A percentile compares a stretch with the other conserved stretches of the same genome.
phyloP scores from a whole-genome alignment of 2,888 invertebrate genomes.

The Eupelmus urozonus region DNA sequence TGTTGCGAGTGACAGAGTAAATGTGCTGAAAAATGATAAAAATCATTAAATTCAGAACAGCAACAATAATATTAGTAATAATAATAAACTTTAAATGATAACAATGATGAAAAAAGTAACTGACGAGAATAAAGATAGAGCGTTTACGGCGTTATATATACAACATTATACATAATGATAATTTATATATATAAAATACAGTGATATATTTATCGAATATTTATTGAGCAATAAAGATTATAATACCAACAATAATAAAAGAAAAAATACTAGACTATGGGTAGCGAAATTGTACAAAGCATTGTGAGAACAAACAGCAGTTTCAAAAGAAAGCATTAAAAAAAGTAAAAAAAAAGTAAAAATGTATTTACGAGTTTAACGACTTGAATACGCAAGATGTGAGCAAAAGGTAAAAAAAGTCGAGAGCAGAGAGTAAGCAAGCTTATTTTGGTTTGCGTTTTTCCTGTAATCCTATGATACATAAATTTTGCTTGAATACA shows the following conservation, averaged over 20 bases:
- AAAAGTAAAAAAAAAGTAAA: slow-evolving; percentile 55
- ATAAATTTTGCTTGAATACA: slow-evolving; percentile 55
- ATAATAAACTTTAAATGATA: slow-evolving; percentile 58
- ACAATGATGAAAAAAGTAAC: slow-evolving; percentile 59
- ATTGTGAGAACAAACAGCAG: slow-evolving; percentile 62
- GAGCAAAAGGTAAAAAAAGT: slow-evolving; percentile 52
- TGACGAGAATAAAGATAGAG: slow-evolving; percentile 64
- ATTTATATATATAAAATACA: slow-evolving; percentile 70
- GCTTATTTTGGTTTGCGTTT: slow-evolving; percentile 37
- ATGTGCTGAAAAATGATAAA: slow-evolving; percentile 54
- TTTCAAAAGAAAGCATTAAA: slow-evolving; percentile 55
- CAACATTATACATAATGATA: slow-evolving; percentile 68
- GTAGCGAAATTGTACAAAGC: slow-evolving; percentile 75
- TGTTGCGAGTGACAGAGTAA: slow-evolving; percentile 48
- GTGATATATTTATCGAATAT: slow-evolving; percentile 77
- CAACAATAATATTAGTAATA: slow-evolving; percentile 61
- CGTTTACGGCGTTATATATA: slow-evolving; percentile 60
- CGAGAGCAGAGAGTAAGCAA: slow-evolving; percentile 31
- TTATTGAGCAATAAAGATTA: slow-evolving; percentile 72
- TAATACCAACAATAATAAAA: slow-evolving; percentile 55
- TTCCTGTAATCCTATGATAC: slow-evolving; percentile 44
- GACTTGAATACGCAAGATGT: slow-evolving; percentile 23
- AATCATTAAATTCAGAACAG: slow-evolving; percentile 50
- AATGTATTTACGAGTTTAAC: slow-evolving; percentile 43
- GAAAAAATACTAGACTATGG: slow-evolving; percentile 60